Evolutionary conservation across 1,140 invertebrate species (phyloP), one percentile per base, ranked within the genome.

Genomic region (Drosophila sturtevanti): DNA sequence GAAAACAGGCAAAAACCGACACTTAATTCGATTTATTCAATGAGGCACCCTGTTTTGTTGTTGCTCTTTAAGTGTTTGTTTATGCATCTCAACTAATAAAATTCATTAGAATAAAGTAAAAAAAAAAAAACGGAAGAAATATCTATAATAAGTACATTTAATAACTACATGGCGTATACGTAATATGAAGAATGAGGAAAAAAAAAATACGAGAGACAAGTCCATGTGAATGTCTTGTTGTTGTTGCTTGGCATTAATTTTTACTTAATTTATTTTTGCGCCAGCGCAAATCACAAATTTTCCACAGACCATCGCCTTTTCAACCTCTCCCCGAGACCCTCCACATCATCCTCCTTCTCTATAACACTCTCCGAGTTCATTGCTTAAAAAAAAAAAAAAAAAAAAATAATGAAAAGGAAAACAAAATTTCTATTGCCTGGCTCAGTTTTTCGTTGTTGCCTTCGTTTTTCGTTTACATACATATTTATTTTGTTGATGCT

Each of bases 181-280:
- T 48, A 48, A 48, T 48, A 5, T 3, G 16, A 1, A 44, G 5
- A 31, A 6, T 4, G 4, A 31, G 7, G 27, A 6, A 31, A 6
- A 31, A 6, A 31, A 31, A 4, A 6, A 6, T 31, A 31, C 1
- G 27, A 4, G 2, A 44, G 41, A 44, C 0, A 10, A 18, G 9
- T 21, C 41, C n/a, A 9, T 52, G 56, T 27, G 35, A 27, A 12
- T 51, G 51, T 54, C 14, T 51, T 55, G 64, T 54, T 31, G 51
- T 54, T 71, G 35, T 56, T 69, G 66, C 11, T 58, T 75, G 85
- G 78, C 85, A 89, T 89, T 89, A 89, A 89, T 89, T 89, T 89
- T 80, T 89, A 89, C 77, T 89, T 89, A 89, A 89, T 89, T 89
- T 89, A 89, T 89, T 89, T 89, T 89, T 89, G 82, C 82, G 84